phyloP scores from a whole-genome alignment of 1,140 invertebrate genomes.

The Reticulitermes speratus region DNA sequence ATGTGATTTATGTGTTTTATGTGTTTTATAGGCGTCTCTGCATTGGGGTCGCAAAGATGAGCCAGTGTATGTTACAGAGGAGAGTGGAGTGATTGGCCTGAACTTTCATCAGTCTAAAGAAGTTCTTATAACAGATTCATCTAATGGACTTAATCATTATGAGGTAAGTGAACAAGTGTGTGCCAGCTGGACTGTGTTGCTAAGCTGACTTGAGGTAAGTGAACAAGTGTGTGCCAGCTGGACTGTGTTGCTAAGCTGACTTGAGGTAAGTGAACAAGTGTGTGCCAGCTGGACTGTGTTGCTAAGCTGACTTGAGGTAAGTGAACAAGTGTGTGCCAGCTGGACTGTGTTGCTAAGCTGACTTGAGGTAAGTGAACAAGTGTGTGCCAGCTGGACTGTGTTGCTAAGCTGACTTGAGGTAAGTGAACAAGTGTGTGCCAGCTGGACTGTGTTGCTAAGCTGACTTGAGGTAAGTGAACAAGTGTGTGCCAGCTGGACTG shows the following conservation, averaged over 20 bases:
- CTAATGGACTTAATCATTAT: constrained; percentile 53
- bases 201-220: constrained; percentile 45
- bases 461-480: constrained; percentile 46
- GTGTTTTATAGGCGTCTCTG: constrained; percentile 59
- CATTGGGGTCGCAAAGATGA: constrained; percentile 74
- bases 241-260: no score
- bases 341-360: no score
- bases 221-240: not conserved
- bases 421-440: constrained; percentile 38
- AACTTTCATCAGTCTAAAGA: constrained; percentile 90
- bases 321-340: constrained; percentile 25
- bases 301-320: constrained; percentile 45
- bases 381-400: not conserved
- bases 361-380: constrained; percentile 46
- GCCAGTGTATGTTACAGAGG: constrained; percentile 77
- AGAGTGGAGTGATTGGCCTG: constrained; percentile 74
- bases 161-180: constrained; percentile 45
- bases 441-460: no score
- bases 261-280: constrained; percentile 45
- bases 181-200: not conserved
- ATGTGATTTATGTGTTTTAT: constrained; percentile 15
- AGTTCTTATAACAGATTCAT: constrained; percentile 71
- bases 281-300: not conserved
- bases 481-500: not conserved
- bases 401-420: constrained; percentile 42